Conservation (phyloP, 2,888 invertebrate species). For the Hypolimnas misippus region DNA sequence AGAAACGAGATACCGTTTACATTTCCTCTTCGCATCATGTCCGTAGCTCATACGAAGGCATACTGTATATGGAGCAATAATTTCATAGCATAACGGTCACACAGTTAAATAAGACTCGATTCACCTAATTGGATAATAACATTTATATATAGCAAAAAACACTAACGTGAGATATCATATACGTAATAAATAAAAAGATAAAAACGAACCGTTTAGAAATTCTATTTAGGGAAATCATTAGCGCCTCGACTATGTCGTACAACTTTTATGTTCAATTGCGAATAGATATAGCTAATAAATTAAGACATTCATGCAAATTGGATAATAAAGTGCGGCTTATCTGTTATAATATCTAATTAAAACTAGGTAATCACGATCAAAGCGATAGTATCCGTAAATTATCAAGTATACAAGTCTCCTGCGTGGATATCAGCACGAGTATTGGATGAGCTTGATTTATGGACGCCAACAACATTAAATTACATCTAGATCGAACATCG, state of each 20-base stretch:
- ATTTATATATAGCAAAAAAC: constrained; percentile 18
- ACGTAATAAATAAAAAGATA: not conserved
- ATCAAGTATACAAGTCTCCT: constrained; percentile 66
- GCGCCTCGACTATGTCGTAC: not conserved
- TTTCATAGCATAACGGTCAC: constrained; percentile 19
- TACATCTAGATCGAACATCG: constrained; percentile 82
- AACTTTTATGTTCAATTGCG: not conserved
- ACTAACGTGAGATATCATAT: not conserved
- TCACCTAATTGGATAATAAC: constrained; percentile 19
- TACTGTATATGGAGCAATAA: constrained; percentile 19
- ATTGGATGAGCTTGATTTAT: constrained; percentile 80
- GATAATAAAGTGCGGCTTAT: constrained; percentile 25
- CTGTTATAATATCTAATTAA: constrained; percentile 51
- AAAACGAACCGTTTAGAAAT: not conserved
- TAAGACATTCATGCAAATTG: constrained; percentile 27
- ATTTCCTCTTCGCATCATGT: constrained; percentile 1
- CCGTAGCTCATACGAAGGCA: not conserved
- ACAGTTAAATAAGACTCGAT: constrained; percentile 24
- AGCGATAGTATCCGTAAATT: constrained; percentile 59
- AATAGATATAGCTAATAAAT: constrained; percentile 24
- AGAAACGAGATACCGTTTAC: constrained; percentile 20
- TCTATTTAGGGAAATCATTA: not conserved
- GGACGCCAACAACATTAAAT: constrained; percentile 79
- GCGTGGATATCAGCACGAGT: constrained; percentile 65
- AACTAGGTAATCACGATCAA: constrained; percentile 51